phyloP scores from a whole-genome alignment of 2,113 vertebrate genomes.

The Baryphthengus martii region DNA sequence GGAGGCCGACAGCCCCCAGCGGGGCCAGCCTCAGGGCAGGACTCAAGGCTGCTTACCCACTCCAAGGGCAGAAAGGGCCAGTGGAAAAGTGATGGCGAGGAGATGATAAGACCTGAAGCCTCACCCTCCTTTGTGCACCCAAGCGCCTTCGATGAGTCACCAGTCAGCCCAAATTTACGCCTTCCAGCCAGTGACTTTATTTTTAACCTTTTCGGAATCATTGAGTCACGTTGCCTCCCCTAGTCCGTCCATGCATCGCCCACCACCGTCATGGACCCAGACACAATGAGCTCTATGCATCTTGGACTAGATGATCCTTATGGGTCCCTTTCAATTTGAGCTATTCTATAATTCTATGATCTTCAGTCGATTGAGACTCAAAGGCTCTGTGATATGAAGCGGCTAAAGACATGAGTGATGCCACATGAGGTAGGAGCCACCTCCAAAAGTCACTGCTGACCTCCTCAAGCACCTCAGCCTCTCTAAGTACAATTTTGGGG shows the following conservation, averaged over 20 bases:
- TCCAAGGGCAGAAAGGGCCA: background rate
- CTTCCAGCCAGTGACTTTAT: background rate
- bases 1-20: background rate
- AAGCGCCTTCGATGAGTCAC: background rate
- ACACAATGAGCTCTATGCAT: rapidly evolving
- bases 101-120: background rate
- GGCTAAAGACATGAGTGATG: background rate
- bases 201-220: rapidly evolving
- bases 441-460: background rate
- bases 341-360: background rate
- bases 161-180: background rate
- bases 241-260: no score
- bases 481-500: background rate
- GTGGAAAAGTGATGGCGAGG: background rate
- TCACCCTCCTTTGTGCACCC: slow-evolving; percentile 2
- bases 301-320: background rate
- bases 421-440: background rate
- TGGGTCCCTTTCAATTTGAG: background rate
- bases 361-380: background rate
- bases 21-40: background rate
- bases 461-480: background rate
- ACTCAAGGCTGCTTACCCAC: background rate
- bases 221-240: rapidly evolving
- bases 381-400: background rate
- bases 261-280: background rate